Evolutionary conservation across 2,113 vertebrate species (phyloP), one percentile per base, ranked within the genome.

Genomic region (Atlantisia rogersi): DNA sequence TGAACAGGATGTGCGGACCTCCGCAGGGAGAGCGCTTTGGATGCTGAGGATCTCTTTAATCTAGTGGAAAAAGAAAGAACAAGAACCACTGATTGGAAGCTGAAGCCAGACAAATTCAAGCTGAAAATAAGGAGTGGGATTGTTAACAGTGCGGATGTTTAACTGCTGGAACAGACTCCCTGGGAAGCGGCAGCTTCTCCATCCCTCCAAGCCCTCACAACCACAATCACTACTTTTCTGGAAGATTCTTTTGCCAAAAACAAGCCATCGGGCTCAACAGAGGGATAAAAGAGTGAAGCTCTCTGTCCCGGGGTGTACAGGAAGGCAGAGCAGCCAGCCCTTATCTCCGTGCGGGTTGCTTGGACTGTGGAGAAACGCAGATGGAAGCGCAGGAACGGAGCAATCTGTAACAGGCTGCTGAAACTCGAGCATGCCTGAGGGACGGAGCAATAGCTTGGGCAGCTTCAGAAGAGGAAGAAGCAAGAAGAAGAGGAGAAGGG

Each of bases 21-120:
- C 96, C 60, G 0, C 2, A 6, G 95, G 93, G 95, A 95, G 65
- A 87, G 78, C 44, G 62, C 58, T 82, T 94, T 95, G 91, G 91
- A 96, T 96, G 67, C 69, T 84, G 50, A 87, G 59, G 71, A 84
- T 89, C 91, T 79, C 73, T 97, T 95, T 97, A 94, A 96, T 96
- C 81, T 96, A 76, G 52, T 71, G 74, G 83, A 86, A 95, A 97
- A 95, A 92, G 77, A 71, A 92, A 86, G 77, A 96, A 86, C 18
- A 80, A 94, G 86, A 94, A 86, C 48, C 80, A 94, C 62, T 76
- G 90, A 37, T 81, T 94, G 88, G 77, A 93, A 94, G 65, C 80
- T 79, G 86, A 82, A 95, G 77, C 88, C 88, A 94, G 88, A 91
- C 50, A 76, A 96, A 94, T 76, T 89, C 73, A 75, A 88, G 65